A percentile compares a stretch with the other conserved stretches of the same genome.
These are phyloP conservation scores for Halesus radiatus DNA, from an alignment of 1,140 invertebrate genomes.

Conservation along the genomic window DNA sequence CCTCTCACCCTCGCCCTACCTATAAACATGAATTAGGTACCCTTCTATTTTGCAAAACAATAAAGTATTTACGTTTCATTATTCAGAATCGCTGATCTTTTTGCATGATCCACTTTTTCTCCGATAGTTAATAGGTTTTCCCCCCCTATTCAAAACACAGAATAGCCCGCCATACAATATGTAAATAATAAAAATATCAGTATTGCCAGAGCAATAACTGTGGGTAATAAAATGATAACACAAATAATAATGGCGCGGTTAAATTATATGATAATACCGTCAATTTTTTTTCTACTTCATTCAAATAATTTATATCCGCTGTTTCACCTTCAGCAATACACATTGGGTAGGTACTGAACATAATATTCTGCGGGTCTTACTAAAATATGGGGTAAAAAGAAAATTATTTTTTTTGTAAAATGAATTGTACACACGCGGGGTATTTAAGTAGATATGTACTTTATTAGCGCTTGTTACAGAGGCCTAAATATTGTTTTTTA, in stretches of 20 bases:
- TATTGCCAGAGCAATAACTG: neutral
- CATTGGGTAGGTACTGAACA: too few relatives aligned
- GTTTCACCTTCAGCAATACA: too few relatives aligned
- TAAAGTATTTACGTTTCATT: slow-evolving; percentile 51
- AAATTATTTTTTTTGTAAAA: too few relatives aligned
- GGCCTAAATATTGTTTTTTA: too few relatives aligned
- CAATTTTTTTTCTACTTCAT: neutral
- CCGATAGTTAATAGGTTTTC: neutral
- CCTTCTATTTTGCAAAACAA: neutral
- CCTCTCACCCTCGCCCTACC: neutral
- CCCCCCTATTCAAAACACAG: neutral
- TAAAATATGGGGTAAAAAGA: too few relatives aligned
- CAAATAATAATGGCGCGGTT: neutral
- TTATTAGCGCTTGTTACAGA: neutral
- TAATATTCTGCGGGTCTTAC: too few relatives aligned
- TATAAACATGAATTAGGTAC: neutral
- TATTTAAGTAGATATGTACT: too few relatives aligned
- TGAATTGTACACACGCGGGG: too few relatives aligned
- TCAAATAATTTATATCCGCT: too few relatives aligned
- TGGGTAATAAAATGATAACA: neutral
- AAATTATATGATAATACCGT: neutral
- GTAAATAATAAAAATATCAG: neutral
- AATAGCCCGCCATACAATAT: neutral
- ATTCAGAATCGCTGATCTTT: slow-evolving; percentile 62
- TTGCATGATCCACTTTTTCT: neutral